Conservation (phyloP, 1,140 invertebrate genomes). For the Pseudomyrmex flavicornis region DNA sequence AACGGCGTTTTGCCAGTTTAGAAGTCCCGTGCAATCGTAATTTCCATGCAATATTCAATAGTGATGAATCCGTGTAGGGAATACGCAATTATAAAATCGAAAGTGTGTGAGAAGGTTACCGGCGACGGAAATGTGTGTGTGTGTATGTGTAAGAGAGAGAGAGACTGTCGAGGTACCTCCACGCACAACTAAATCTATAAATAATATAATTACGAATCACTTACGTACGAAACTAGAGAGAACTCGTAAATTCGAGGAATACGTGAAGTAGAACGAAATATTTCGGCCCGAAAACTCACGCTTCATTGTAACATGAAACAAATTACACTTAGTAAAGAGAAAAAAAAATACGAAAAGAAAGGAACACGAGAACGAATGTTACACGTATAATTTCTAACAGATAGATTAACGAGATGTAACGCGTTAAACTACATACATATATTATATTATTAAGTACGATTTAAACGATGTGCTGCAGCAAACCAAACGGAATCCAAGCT, state of each 20-base stretch:
- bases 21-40: slow-evolving; percentile 63
- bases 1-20: slow-evolving; percentile 2
- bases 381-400: slow-evolving; percentile 71
- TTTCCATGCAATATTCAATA: slow-evolving; percentile 57
- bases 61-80: slow-evolving; percentile 28
- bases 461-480: slow-evolving; percentile 68
- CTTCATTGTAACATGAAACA: slow-evolving; percentile 58
- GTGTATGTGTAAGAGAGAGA: slow-evolving; percentile 8
- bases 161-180: slow-evolving; percentile 71
- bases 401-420: slow-evolving; percentile 69
- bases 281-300: slow-evolving; percentile 63
- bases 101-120: slow-evolving; percentile 7
- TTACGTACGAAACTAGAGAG: slow-evolving; percentile 77
- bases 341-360: slow-evolving; percentile 33
- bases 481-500: slow-evolving; percentile 65
- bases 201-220: slow-evolving; percentile 78
- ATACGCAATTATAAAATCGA: slow-evolving; percentile 39
- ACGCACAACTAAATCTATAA: slow-evolving; percentile 79
- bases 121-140: not conserved
- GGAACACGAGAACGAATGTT: slow-evolving; percentile 25
- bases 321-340: slow-evolving; percentile 38
- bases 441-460: slow-evolving; percentile 68
- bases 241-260: slow-evolving; percentile 48
- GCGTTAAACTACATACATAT: slow-evolving; percentile 40
- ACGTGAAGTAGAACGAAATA: not conserved